These are phyloP conservation scores for Pampus argenteus DNA, from an alignment of 2,797 vertebrate species.

Conservation along the genomic window DNA sequence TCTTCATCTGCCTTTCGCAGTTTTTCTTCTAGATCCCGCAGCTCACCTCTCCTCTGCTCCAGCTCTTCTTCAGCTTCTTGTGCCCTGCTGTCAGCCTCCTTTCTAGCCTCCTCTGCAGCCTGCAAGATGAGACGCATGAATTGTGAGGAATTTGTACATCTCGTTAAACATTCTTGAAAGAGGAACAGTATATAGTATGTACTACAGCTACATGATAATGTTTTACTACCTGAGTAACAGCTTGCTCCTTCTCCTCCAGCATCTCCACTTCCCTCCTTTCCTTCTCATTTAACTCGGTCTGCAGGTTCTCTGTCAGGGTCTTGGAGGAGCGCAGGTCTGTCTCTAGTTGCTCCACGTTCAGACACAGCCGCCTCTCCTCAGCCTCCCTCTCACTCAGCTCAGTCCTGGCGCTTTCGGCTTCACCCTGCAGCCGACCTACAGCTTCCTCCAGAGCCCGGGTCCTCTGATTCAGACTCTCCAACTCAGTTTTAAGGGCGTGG, in stretches of 20 bases:
- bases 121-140: slow-evolving; percentile 57
- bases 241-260: slow-evolving; percentile 91
- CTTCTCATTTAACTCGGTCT: slow-evolving; percentile 88
- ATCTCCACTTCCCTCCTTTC: slow-evolving; percentile 91
- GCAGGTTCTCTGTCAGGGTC: slow-evolving; percentile 86
- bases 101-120: slow-evolving; percentile 89
- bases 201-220: background rate
- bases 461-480: slow-evolving; percentile 80
- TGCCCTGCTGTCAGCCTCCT: slow-evolving; percentile 85
- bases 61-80: slow-evolving; percentile 86
- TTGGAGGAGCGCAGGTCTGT: slow-evolving; percentile 91
- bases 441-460: slow-evolving; percentile 85
- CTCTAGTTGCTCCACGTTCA: slow-evolving; percentile 91
- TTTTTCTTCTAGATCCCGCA: slow-evolving; percentile 82
- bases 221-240: slow-evolving; percentile 82
- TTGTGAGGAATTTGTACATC: background rate
- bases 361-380: slow-evolving; percentile 86
- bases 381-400: slow-evolving; percentile 86
- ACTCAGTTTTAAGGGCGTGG: slow-evolving; percentile 80
- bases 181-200: background rate
- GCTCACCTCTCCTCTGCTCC: slow-evolving; percentile 80
- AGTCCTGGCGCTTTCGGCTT: slow-evolving; percentile 77
- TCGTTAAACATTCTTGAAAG: background rate
- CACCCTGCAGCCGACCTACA: slow-evolving; percentile 81
- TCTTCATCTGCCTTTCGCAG: slow-evolving; percentile 85